Evolutionary conservation across 2,113 vertebrate species (phyloP), one percentile per base, ranked within the genome.

Genomic region (Lota lota): DNA sequence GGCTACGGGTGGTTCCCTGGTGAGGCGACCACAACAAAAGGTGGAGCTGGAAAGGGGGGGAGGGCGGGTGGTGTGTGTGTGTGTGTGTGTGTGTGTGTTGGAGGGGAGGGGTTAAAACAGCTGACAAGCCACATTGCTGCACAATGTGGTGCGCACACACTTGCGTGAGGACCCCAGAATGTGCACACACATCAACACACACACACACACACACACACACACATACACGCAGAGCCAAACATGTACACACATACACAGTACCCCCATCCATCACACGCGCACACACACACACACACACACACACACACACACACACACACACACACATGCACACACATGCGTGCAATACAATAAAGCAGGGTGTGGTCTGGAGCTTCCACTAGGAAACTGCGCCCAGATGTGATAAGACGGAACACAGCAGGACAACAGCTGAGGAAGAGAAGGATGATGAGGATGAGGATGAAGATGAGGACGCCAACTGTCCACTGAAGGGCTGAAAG

Each of bases 61-160:
- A 53, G 51, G 51, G 51, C 3, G 3, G 28, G 28, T 33, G 28
- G 28, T 33, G 28, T 33, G 28, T 33, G 28, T 33, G 28, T 7
- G 28, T 33, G 28, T 33, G 28, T 33, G 28, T 33, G 28, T 33
- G 28, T 33, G 28, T 33, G 28, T 33, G 28, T 33, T 33, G 28
- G 36, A 10, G 36, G 36, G 36, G 7, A 74, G 36, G 36, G 36
- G 6, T 40, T 40, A 40, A 40, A 90, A 86, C 87, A 89, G 86
- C 83, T 88, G 89, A 86, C 74, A 76, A 84, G 61, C 80, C 72
- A 68, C 74, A 70, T 81, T 72, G 70, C 74, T 0, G 22, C 69
- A 68, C 68, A 63, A 70, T 36, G 17, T 40, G 36, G 36, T 10
- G 36, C 8, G 36, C 36, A 40, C 36, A 40, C 36, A 40, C 36